phyloP scores from a whole-genome alignment of 2,888 invertebrate species.

The Oscheius sp. region DNA sequence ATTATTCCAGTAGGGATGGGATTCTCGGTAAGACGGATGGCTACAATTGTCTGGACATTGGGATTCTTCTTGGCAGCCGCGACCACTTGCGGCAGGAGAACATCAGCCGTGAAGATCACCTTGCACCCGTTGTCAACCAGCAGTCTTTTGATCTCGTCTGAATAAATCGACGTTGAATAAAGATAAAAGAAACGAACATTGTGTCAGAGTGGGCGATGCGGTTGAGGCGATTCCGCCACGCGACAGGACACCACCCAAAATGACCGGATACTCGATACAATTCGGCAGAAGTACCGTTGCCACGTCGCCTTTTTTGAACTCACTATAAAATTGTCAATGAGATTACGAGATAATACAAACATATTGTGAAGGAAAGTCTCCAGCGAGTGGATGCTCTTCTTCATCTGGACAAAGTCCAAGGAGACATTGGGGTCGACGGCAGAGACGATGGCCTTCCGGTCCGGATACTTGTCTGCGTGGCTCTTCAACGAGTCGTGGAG shows the following conservation, averaged over 20 bases:
- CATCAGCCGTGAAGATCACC: conserved; percentile 44
- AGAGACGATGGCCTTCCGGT: conserved; percentile 2
- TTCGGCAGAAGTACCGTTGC: conserved; percentile 58
- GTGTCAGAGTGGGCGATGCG: conserved; percentile 60
- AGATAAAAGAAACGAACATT: conserved; percentile 20
- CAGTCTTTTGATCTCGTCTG: conserved; percentile 52
- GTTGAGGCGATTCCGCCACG: conserved; percentile 57
- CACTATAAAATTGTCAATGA: background rate
- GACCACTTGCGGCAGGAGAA: conserved; percentile 42
- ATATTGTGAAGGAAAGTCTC: conserved; percentile 12
- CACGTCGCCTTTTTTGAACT: conserved; percentile 40
- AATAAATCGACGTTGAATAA: background rate
- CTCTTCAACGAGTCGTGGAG: background rate
- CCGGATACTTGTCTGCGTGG: background rate
- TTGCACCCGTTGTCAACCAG: conserved; percentile 45
- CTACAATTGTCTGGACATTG: conserved; percentile 13
- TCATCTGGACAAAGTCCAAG: conserved; percentile 9
- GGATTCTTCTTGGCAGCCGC: conserved; percentile 41
- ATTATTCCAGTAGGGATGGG: conserved; percentile 8
- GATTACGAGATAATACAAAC: background rate
- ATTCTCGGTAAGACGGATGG: background rate
- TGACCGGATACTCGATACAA: conserved; percentile 53
- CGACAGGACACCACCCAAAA: conserved; percentile 43
- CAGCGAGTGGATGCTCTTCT: conserved; percentile 2
- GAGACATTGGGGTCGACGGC: conserved; percentile 3